A percentile compares a stretch with the other conserved stretches of the same genome.
Evolutionary conservation across 1,140 invertebrate species (phyloP).

Genomic region (Laodelphax striatellus): DNA sequence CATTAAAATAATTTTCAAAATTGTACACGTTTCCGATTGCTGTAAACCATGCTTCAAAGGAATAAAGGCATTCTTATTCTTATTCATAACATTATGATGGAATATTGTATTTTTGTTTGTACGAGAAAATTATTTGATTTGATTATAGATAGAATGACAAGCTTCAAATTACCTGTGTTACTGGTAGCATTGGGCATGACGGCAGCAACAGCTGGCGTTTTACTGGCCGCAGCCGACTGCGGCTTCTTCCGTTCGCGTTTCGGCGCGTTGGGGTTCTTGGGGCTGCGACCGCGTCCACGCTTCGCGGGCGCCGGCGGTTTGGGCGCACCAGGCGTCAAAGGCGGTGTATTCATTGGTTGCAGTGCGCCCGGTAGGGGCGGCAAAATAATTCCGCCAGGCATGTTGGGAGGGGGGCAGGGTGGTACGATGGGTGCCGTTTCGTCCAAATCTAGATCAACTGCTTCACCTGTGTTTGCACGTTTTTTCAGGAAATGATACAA

Average conservation of each 20-base stretch:
- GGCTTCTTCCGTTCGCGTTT: constrained; percentile 10
- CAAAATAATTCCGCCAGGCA: background rate
- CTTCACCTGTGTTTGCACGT: constrained; percentile 67
- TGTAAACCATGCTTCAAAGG: no score
- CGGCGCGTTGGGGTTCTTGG: background rate
- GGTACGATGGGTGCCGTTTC: constrained; percentile 38
- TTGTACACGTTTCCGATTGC: no score
- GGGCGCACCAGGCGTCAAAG: no score
- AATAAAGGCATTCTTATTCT: no score
- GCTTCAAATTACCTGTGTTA: background rate
- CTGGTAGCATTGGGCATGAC: constrained; percentile 20
- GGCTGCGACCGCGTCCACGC: constrained; percentile 3
- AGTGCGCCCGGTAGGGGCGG: no score
- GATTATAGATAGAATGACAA: no score
- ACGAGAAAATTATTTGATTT: no score
- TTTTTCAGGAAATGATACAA: constrained; percentile 84
- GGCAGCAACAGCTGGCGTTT: constrained; percentile 22
- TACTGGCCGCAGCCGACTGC: background rate
- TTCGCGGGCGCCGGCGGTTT: background rate
- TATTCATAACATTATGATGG: no score
- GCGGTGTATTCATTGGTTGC: no score
- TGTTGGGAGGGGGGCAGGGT: background rate
- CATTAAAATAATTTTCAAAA: no score
- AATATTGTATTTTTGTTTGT: no score
- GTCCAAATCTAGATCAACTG: constrained; percentile 77